A percentile compares a stretch with the other conserved stretches of the same genome.
phyloP scores from a whole-genome alignment of 2,113 vertebrate genomes.

The Marcusenius ussheri region DNA sequence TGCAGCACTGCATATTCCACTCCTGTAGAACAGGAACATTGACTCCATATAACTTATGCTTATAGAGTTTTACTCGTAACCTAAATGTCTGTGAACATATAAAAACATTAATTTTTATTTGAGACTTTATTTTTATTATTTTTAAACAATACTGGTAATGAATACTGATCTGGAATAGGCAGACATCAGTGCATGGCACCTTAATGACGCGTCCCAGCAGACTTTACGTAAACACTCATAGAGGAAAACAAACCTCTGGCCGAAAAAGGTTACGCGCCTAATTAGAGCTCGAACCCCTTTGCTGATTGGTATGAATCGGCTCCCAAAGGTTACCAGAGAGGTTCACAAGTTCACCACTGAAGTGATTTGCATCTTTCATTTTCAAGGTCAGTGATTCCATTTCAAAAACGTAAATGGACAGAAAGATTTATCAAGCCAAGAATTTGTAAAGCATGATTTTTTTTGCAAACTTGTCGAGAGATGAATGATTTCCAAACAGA shows the following conservation, averaged over 20 bases:
- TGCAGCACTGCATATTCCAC: neutral
- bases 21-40: neutral
- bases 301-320: conserved; percentile 58
- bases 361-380: conserved; percentile 60
- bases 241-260: conserved; percentile 65
- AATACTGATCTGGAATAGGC: conserved; percentile 66
- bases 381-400: conserved; percentile 65
- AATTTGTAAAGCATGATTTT: neutral
- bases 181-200: neutral
- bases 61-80: neutral
- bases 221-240: conserved; percentile 63
- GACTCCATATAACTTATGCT: neutral
- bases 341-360: conserved; percentile 58
- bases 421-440: neutral
- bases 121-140: conserved; percentile 59
- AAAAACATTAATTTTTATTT: neutral
- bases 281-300: conserved; percentile 44
- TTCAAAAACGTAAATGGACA: conserved; percentile 47
- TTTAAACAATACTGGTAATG: conserved; percentile 63
- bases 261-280: conserved; percentile 57
- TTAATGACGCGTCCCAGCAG: conserved; percentile 62
- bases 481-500: neutral
- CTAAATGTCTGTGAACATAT: neutral
- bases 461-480: neutral
- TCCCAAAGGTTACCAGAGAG: conserved; percentile 52